A percentile compares a stretch with the other conserved stretches of the same genome.
phyloP scores from a whole-genome alignment of 2,113 vertebrate species.

The Capreolus pygargus region DNA sequence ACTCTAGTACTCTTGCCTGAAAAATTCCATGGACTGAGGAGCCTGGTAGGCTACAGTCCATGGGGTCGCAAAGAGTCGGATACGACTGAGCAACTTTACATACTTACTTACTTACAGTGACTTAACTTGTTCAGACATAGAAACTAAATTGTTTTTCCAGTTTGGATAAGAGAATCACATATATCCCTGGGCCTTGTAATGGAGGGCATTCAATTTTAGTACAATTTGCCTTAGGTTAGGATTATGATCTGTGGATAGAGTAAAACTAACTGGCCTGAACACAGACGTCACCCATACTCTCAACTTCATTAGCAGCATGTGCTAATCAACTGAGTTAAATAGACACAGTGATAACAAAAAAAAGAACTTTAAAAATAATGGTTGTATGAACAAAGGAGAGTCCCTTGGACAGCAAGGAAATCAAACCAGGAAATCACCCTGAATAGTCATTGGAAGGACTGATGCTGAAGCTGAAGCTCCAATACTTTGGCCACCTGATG shows the following conservation, averaged over 20 bases:
- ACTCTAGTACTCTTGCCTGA: too few relatives aligned
- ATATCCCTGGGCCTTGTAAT: neutral
- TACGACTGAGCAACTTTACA: too few relatives aligned
- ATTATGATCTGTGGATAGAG: constrained; percentile 24
- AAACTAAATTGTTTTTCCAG: neutral
- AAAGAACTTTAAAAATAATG: neutral
- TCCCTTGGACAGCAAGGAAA: neutral
- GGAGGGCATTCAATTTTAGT: constrained; percentile 14
- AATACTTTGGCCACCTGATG: neutral
- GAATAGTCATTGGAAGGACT: neutral
- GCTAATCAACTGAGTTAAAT: neutral
- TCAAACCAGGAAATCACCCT: neutral
- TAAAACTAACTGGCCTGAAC: constrained; percentile 44
- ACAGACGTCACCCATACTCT: neutral
- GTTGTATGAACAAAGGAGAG: neutral
- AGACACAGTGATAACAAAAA: neutral
- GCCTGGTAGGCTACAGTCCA: too few relatives aligned
- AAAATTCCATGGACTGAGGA: too few relatives aligned
- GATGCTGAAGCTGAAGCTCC: neutral
- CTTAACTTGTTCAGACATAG: neutral
- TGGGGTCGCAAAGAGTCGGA: too few relatives aligned
- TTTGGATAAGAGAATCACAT: neutral
- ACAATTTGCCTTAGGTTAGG: constrained; percentile 8
- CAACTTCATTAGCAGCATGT: neutral
- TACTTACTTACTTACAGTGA: neutral